Conservation (phyloP, 2,797 vertebrate genomes). For the Hylomyscus alleni region DNA sequence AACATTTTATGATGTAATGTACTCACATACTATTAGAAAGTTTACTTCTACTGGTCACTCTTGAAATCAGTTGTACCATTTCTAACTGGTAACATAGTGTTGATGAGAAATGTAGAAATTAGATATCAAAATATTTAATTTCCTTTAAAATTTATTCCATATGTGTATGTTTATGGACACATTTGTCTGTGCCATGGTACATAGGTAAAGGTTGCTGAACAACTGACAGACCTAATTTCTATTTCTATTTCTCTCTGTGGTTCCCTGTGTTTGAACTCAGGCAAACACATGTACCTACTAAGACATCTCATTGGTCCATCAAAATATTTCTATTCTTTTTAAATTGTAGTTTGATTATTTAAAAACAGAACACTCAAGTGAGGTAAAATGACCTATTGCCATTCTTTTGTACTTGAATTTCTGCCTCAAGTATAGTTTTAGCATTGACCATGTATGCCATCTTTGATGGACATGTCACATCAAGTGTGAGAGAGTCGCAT, state of each 20-base stretch:
- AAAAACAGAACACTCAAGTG: background rate
- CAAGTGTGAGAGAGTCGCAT: no score
- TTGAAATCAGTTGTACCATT: background rate
- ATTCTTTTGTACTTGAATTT: background rate
- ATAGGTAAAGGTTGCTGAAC: background rate
- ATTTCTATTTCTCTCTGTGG: background rate
- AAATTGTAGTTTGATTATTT: background rate
- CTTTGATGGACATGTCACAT: background rate
- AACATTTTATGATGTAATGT: background rate
- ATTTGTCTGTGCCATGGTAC: no score
- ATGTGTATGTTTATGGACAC: background rate
- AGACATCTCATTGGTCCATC: background rate
- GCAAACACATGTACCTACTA: background rate
- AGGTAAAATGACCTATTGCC: background rate
- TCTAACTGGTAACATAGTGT: background rate
- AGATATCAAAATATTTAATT: background rate
- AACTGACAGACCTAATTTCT: background rate
- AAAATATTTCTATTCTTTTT: background rate
- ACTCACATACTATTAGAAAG: background rate
- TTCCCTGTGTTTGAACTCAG: background rate
- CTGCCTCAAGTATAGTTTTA: background rate
- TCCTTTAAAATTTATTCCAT: background rate
- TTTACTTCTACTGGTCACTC: background rate
- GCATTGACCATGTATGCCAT: background rate
- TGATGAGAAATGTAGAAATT: constrained; percentile 6